Evolutionary conservation across 2,888 invertebrate species (phyloP).

Genomic region (Papilio protenor): DNA sequence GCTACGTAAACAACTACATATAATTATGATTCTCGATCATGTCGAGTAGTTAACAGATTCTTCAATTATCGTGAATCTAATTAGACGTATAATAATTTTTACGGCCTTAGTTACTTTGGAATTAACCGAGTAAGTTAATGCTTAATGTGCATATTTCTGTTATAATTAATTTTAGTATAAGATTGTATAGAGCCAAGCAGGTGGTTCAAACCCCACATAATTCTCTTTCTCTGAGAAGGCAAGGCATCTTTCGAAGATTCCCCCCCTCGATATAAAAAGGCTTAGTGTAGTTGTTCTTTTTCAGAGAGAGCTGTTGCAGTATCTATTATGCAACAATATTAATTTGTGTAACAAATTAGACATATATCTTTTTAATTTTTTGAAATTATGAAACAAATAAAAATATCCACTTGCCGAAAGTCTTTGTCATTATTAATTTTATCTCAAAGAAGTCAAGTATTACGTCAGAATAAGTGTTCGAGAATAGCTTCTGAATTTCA

Average conservation of each 20-base stretch:
- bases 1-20: conserved; percentile 2
- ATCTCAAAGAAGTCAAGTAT: neutral
- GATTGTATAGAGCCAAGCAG: no score
- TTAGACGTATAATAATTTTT: neutral
- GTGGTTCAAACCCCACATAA: no score
- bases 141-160: no score
- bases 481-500: conserved; percentile 8
- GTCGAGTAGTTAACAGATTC: neutral
- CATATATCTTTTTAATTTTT: neutral
- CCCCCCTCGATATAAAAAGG: neutral
- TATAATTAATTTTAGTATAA: no score
- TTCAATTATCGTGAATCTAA: conserved; percentile 13
- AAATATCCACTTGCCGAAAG: neutral
- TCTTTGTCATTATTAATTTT: neutral
- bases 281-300: neutral
- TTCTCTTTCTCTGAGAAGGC: no score
- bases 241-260: no score
- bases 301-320: neutral
- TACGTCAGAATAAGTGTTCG: conserved; percentile 6
- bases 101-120: neutral
- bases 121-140: neutral
- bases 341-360: neutral
- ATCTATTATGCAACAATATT: neutral
- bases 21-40: conserved; percentile 4
- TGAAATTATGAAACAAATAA: neutral